These are phyloP conservation scores for Nephotettix cincticeps DNA, from an alignment of 1,140 invertebrate species.

Conservation along the genomic window DNA sequence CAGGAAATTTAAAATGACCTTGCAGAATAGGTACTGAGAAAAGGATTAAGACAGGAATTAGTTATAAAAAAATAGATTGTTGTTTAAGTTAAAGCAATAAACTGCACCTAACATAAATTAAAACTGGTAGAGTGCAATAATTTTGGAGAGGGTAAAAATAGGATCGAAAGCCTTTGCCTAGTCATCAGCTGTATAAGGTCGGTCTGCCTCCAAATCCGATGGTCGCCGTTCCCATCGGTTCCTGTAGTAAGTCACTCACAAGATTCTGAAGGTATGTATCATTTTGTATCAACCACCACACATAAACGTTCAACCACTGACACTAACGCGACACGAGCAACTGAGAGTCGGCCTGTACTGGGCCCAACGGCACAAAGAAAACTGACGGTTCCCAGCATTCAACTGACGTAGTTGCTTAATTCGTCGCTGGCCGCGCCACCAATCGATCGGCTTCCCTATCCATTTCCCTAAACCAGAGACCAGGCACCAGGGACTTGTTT, in stretches of 20 bases:
- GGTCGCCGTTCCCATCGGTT: neutral
- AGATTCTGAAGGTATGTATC: neutral
- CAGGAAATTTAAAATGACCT: too few relatives aligned
- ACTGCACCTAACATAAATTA: neutral
- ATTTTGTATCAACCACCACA: conserved; percentile 12
- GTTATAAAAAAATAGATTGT: too few relatives aligned
- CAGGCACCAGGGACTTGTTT: too few relatives aligned
- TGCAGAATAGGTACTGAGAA: too few relatives aligned
- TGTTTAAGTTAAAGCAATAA: too few relatives aligned
- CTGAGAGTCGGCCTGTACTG: neutral
- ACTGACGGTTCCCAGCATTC: conserved; percentile 24
- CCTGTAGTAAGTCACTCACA: neutral
- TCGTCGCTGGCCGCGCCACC: neutral
- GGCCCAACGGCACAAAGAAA: conserved; percentile 22
- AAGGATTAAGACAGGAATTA: too few relatives aligned
- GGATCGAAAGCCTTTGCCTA: conserved; percentile 17
- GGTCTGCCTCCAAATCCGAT: neutral
- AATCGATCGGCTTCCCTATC: neutral
- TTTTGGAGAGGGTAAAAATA: conserved; percentile 10
- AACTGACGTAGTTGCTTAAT: neutral
- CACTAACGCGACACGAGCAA: conserved; percentile 7
- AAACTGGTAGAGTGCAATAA: neutral
- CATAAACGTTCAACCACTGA: conserved; percentile 24
- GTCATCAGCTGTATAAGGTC: conserved; percentile 16
- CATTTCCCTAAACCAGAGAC: too few relatives aligned